Percentiles rank a stretch among this genome's conserved stretches.
phyloP scores from a whole-genome alignment of 2,113 vertebrate genomes.

The Gavialis gangeticus region DNA sequence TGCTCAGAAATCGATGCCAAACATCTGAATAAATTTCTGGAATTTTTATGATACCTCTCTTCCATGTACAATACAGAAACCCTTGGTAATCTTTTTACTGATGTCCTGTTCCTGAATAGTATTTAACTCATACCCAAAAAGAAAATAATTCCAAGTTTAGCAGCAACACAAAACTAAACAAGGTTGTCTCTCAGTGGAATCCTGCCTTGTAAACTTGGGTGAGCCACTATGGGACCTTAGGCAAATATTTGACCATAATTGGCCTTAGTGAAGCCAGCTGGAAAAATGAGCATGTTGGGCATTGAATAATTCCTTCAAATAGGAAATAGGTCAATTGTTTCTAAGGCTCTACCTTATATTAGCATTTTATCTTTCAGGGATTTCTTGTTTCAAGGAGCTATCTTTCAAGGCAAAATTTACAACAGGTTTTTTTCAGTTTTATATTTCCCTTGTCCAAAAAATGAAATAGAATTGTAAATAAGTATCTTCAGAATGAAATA shows the following conservation, averaged over 20 bases:
- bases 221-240: not conserved
- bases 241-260: not conserved
- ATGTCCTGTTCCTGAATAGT: not conserved
- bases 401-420: not conserved
- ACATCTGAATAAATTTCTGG: not conserved
- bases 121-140: not conserved
- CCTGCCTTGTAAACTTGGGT: not conserved
- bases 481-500: not conserved
- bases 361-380: not conserved
- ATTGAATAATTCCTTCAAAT: too few species aligned
- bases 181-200: not conserved
- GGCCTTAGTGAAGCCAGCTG: not conserved
- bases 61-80: not conserved
- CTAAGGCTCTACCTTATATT: not conserved
- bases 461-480: not conserved
- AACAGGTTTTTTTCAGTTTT: not conserved
- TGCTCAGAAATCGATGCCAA: not conserved
- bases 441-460: not conserved
- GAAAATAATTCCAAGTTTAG: not conserved
- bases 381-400: not conserved
- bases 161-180: not conserved
- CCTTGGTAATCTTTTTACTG: not conserved
- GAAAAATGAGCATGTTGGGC: not conserved
- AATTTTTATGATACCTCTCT: not conserved
- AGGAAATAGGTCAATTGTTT: not conserved